Conservation (phyloP, 2,888 invertebrate genomes). For the Bimastos eiseni region DNA sequence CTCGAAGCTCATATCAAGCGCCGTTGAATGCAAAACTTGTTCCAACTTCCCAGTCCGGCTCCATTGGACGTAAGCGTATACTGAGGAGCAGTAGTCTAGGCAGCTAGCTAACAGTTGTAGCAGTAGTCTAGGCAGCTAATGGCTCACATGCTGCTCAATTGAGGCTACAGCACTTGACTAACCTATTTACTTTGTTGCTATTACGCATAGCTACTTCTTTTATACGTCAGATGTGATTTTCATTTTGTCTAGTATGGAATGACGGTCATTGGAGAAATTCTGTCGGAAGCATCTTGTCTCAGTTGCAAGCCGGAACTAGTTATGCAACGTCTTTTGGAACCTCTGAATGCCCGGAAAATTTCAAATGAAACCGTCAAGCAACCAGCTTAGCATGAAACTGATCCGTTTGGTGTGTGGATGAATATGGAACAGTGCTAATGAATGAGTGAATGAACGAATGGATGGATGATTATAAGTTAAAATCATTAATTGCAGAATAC, state of each 20-base stretch:
- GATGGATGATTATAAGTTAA: not conserved
- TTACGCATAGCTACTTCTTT: not conserved
- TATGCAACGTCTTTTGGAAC: conserved; percentile 16
- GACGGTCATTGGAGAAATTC: conserved; percentile 5
- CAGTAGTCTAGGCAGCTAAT: too few relatives aligned
- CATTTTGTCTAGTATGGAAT: conserved; percentile 15
- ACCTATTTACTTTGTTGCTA: not conserved
- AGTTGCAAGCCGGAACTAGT: not conserved
- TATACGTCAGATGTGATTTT: not conserved
- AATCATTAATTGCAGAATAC: not conserved
- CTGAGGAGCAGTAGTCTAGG: too few relatives aligned
- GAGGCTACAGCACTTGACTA: not conserved
- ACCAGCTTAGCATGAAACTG: not conserved
- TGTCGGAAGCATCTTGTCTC: not conserved
- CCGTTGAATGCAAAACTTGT: too few relatives aligned
- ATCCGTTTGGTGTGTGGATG: not conserved
- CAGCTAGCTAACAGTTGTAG: too few relatives aligned
- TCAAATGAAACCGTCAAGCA: not conserved
- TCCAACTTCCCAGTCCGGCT: too few relatives aligned
- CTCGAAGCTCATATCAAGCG: too few relatives aligned
- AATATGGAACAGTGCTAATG: not conserved
- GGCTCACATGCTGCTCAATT: not conserved
- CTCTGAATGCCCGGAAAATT: not conserved
- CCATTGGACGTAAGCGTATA: too few relatives aligned
- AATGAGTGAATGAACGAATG: not conserved